These are phyloP conservation scores for Chionodraco myersi DNA, from an alignment of 2,113 vertebrate species.

Conservation along the genomic window DNA sequence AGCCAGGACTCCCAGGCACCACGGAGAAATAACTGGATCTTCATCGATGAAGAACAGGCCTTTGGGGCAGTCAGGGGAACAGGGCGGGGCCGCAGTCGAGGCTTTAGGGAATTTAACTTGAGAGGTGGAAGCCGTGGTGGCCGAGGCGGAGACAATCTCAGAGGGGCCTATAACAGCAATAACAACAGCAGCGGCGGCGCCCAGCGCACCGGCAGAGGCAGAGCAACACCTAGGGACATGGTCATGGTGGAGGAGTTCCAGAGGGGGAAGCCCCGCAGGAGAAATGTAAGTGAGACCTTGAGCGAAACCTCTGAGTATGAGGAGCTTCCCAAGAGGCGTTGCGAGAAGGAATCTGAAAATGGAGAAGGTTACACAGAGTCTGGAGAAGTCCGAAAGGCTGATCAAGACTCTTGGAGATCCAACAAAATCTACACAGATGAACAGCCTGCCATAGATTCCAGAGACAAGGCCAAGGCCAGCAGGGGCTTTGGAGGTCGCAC, in stretches of 20 bases:
- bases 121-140: constrained; percentile 86
- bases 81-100: constrained; percentile 88
- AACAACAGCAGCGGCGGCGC: constrained; percentile 52
- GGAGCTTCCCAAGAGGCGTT: constrained; percentile 93
- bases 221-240: constrained; percentile 86
- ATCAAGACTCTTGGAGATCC: constrained; percentile 94
- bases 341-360: constrained; percentile 89
- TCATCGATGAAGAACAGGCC: constrained; percentile 97
- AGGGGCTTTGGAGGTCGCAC: constrained; percentile 90
- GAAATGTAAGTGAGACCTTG: constrained; percentile 95
- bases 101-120: constrained; percentile 93
- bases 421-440: constrained; percentile 93
- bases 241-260: constrained; percentile 88
- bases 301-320: constrained; percentile 97
- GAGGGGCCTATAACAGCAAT: constrained; percentile 78
- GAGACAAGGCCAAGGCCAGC: constrained; percentile 82
- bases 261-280: constrained; percentile 89
- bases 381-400: constrained; percentile 85
- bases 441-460: constrained; percentile 80
- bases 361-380: constrained; percentile 85
- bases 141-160: constrained; percentile 66
- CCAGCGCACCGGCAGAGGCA: constrained; percentile 84
- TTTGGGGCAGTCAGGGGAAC: constrained; percentile 90
- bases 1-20: constrained; percentile 82
- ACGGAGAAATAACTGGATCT: constrained; percentile 97